Base-by-base conservation (phyloP, 2,797 vertebrate species). In the Rhinichthys osculus region DNA sequence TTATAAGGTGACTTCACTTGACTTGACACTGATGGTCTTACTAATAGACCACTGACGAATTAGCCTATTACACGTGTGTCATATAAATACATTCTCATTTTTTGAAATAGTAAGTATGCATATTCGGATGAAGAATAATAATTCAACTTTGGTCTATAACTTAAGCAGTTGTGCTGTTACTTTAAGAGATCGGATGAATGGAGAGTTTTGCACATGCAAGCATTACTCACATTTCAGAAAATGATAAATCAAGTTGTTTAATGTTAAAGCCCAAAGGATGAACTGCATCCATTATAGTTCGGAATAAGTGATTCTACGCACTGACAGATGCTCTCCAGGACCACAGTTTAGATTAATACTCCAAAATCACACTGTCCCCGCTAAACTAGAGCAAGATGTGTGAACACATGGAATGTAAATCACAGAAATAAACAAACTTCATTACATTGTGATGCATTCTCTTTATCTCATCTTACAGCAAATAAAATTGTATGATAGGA, bases 261-360 rank as follows among this genome's bases (percentile, higher is more conserved):
- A 64, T 64, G 38, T 64, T 78, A 44, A 64, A 78, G 23, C 77
- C 38, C 57, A 44, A 78, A 44, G 57, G 57, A 78, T 44, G 54
- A 62, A 78, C 76, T 42, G 57, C 52, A 77, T 62, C n/a, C 57
- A 64, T 78, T 64, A 44, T n/a, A 27, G 2, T 70, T 54, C 7
- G 52, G 21, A 77, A 35, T 17, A 78, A 59, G 21, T 52, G 35
- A 78, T 78, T 78, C 21, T 10, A 16, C 5, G 57, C 42, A 42
- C 54, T 44, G 77, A 78, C 57, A 78, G 77, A 78, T 62, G 77
- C 57, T 44, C 40, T 44, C 38, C 54, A 62, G 77, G 33, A 59
- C 35, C 2, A 2, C 52, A 40, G 23, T 77, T 78, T 44, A 64
- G n/a, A 78, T 59, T 40, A 64, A 78, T 42, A 64, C 16, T 17